These are phyloP conservation scores for Cancer borealis DNA, from an alignment of 2,888 invertebrate genomes.

Conservation along the genomic window DNA sequence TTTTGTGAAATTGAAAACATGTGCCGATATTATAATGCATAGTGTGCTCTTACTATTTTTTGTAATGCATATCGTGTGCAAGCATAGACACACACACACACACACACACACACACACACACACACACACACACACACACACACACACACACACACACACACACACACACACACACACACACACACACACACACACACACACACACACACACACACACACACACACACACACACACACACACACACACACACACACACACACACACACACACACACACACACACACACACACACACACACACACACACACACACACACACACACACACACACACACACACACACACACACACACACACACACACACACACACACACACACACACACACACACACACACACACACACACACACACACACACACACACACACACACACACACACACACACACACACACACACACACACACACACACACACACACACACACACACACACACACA, in stretches of 20 bases:
- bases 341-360: not conserved
- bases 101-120: not conserved
- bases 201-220: not conserved
- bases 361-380: too few relatives aligned
- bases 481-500: too few relatives aligned
- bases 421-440: too few relatives aligned
- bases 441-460: too few relatives aligned
- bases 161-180: not conserved
- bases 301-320: constrained; percentile 1
- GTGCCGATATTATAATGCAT: not conserved
- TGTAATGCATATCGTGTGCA: not conserved
- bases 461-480: too few relatives aligned
- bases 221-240: not conserved
- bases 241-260: constrained; percentile 12
- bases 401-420: too few relatives aligned
- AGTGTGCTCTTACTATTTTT: too few relatives aligned
- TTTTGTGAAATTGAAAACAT: not conserved
- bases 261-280: constrained; percentile 1
- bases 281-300: not conserved
- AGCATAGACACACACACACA: not conserved
- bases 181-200: not conserved
- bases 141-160: not conserved
- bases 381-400: too few relatives aligned
- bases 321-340: not conserved
- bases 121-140: not conserved